These are phyloP conservation scores for Enteromius anoplus DNA, from an alignment of 2,797 vertebrate species.

Conservation along the genomic window DNA sequence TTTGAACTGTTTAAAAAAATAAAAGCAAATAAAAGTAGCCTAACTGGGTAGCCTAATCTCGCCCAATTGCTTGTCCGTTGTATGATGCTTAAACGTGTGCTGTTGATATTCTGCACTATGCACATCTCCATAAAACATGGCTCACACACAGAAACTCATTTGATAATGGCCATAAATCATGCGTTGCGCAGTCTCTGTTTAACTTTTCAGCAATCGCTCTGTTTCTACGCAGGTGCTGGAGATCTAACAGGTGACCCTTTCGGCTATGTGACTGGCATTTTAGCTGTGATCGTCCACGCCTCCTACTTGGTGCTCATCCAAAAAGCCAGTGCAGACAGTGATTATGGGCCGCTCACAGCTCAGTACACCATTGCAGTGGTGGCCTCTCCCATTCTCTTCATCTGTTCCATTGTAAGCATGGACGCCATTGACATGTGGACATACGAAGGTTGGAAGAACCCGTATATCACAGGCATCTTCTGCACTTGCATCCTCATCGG, in stretches of 20 bases:
- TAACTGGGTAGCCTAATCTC: not conserved
- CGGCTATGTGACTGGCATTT: slow-evolving; percentile 91
- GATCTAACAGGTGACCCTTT: slow-evolving; percentile 92
- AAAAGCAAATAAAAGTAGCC: not conserved
- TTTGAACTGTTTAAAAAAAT: not conserved
- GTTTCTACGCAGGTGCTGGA: slow-evolving; percentile 83
- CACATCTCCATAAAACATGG: not conserved
- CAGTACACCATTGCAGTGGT: slow-evolving; percentile 94
- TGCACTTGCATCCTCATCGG: slow-evolving; percentile 86
- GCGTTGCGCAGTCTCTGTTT: not conserved
- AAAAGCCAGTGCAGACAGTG: slow-evolving; percentile 88
- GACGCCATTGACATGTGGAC: slow-evolving; percentile 91
- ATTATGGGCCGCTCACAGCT: slow-evolving; percentile 91
- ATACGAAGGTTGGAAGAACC: slow-evolving; percentile 90
- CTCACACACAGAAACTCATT: not conserved
- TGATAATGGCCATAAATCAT: not conserved
- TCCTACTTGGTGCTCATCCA: slow-evolving; percentile 97
- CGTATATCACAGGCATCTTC: slow-evolving; percentile 87
- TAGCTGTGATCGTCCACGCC: slow-evolving; percentile 93
- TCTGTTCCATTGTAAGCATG: slow-evolving; percentile 89
- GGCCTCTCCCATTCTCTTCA: slow-evolving; percentile 84
- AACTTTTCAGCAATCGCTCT: not conserved
- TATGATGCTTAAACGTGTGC: not conserved
- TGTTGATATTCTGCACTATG: not conserved
- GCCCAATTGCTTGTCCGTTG: not conserved